phyloP scores from a whole-genome alignment of 2,113 vertebrate genomes.

The Pseudolaguvia tuberculata region DNA sequence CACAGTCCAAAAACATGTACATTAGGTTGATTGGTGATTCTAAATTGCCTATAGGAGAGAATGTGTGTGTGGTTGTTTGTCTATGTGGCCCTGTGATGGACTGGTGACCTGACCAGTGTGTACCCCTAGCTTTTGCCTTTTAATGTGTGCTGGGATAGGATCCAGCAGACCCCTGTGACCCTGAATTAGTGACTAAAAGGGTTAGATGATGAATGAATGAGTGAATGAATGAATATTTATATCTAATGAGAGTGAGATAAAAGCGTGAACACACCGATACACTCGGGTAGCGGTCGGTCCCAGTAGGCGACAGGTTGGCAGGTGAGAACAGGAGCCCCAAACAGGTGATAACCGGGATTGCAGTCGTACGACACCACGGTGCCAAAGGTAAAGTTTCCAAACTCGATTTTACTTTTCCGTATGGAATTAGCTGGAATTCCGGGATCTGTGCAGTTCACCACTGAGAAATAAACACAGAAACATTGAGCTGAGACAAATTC shows the following conservation, averaged over 20 bases:
- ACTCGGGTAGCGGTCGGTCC: slow-evolving; percentile 95
- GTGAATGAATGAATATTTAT: too few species aligned
- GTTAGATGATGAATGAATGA: too few species aligned
- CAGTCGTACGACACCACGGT: slow-evolving; percentile 96
- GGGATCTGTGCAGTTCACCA: slow-evolving; percentile 94
- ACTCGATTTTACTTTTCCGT: slow-evolving; percentile 96
- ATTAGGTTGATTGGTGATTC: too few species aligned
- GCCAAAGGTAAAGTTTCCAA: slow-evolving; percentile 94
- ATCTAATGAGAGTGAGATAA: neutral
- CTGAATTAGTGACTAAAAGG: too few species aligned
- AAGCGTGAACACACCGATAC: slow-evolving; percentile 80
- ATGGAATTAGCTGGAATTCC: slow-evolving; percentile 94
- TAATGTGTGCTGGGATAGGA: too few species aligned
- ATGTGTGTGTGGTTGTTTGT: too few species aligned
- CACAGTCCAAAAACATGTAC: too few species aligned
- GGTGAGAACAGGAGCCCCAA: slow-evolving; percentile 90
- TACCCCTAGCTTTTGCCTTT: too few species aligned
- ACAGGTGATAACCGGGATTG: slow-evolving; percentile 93
- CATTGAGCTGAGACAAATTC: neutral
- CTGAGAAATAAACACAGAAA: slow-evolving; percentile 58
- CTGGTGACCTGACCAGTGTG: too few species aligned
- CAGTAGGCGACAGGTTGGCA: slow-evolving; percentile 91
- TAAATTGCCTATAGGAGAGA: too few species aligned
- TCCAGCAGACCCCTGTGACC: too few species aligned
- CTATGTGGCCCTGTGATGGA: too few species aligned